A percentile compares a stretch with the other conserved stretches of the same genome.
These are phyloP conservation scores for Oryctes rhinoceros DNA, from an alignment of 1,140 invertebrate genomes.

Conservation along the genomic window DNA sequence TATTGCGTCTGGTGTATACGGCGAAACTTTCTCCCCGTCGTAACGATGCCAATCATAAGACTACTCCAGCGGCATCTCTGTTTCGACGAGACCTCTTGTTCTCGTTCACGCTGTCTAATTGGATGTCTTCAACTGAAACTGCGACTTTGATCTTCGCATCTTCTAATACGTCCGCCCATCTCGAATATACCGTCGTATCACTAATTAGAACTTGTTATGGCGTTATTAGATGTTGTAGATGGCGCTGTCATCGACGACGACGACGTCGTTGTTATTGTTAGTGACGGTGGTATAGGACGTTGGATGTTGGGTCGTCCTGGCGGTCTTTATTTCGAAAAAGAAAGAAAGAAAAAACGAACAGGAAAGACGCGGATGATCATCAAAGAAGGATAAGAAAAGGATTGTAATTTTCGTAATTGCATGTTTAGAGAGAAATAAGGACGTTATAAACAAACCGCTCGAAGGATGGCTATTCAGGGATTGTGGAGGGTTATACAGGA, in stretches of 20 bases:
- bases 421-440: too few relatives aligned
- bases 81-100: conserved; percentile 12
- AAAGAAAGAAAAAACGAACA: too few relatives aligned
- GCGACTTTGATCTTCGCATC: conserved; percentile 29
- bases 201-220: conserved; percentile 15
- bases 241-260: neutral
- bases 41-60: conserved; percentile 35
- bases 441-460: too few relatives aligned
- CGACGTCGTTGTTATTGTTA: too few relatives aligned
- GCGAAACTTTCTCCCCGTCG: neutral
- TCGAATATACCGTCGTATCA: neutral
- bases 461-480: too few relatives aligned
- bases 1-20: conserved; percentile 5
- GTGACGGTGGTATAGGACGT: too few relatives aligned
- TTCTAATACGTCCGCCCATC: neutral
- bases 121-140: conserved; percentile 34
- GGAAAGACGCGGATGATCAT: too few relatives aligned
- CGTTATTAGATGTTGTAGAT: neutral
- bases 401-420: too few relatives aligned
- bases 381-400: too few relatives aligned
- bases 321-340: too few relatives aligned
- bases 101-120: conserved; percentile 29
- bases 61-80: conserved; percentile 26
- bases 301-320: too few relatives aligned
- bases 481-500: too few relatives aligned